A percentile compares a stretch with the other conserved stretches of the same genome.
Evolutionary conservation across 2,113 vertebrate species (phyloP).

Genomic region (Lycaon pictus): DNA sequence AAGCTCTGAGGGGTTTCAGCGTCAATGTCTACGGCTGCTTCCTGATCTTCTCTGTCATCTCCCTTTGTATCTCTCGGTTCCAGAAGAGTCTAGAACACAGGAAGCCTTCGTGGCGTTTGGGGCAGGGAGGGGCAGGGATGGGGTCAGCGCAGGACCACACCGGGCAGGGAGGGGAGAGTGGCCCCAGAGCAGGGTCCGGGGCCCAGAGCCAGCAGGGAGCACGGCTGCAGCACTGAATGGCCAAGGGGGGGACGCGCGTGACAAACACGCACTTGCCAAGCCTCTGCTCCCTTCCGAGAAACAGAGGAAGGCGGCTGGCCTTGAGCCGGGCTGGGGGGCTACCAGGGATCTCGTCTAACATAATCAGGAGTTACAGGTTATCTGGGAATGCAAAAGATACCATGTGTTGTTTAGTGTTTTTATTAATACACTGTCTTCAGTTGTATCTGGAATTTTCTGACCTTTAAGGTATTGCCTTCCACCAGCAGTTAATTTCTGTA

Average conservation of each 20-base stretch:
- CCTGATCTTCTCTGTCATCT: neutral
- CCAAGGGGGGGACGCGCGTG: rapidly evolving
- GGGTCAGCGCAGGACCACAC: neutral
- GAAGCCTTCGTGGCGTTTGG: neutral
- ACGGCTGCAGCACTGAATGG: rapidly evolving
- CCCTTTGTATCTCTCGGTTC: too few relatives aligned
- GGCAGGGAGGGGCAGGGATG: neutral
- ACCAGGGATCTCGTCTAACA: rapidly evolving
- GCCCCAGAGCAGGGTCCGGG: rapidly evolving
- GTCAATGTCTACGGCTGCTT: neutral
- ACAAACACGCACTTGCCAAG: neutral
- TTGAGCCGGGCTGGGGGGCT: rapidly evolving
- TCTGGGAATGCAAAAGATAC: neutral
- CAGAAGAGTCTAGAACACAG: neutral
- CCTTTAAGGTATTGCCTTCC: neutral
- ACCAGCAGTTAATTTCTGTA: neutral
- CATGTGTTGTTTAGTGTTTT: neutral
- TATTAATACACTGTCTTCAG: neutral
- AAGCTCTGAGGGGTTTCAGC: neutral
- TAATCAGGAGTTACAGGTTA: neutral
- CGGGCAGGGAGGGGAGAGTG: neutral
- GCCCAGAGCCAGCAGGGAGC: rapidly evolving
- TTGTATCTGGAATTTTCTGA: neutral
- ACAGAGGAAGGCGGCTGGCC: rapidly evolving
- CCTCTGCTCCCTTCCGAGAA: neutral